Base-by-base conservation (phyloP, 2,888 invertebrate species). In the Micropterix aruncella region DNA sequence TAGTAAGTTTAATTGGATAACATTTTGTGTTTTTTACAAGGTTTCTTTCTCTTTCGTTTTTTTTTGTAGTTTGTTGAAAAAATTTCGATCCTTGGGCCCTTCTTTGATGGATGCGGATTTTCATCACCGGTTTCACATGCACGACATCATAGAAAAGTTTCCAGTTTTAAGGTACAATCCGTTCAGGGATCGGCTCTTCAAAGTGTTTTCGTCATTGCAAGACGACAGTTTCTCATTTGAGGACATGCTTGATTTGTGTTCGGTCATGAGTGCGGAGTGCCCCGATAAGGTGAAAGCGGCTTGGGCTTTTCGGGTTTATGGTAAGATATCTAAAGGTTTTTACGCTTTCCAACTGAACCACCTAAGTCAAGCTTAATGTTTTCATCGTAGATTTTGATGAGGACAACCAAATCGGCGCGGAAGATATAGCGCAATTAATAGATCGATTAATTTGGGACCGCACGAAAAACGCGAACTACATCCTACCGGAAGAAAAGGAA, bases 271-370 rank as follows among this genome's bases (percentile, higher is more conserved):
- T 38, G 72, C 78, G 15, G 75, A 77, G 50, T 84, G 87, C 47
- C 85, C 86, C 0, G 59, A 73, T 1, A 70, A 75, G 47, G 77
- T 85, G 2, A 87, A 87, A 60, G 79, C 85, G 2, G 70, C 71
- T 2, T 88, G 87, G 78, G 86, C 85, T 9, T 88, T 88, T 57
- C 70, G 71, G 58, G 75, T 88, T 51, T 87, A 79, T 57, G 86
- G 86, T 84, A 66, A 56, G 57, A 48, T 18, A n/a, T n/a, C n/a
- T n/a, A n/a, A n/a, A n/a, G n/a, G n/a, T n/a, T n/a, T n/a, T n/a
- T n/a, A n/a, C n/a, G n/a, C n/a, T n/a, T n/a, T n/a, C n/a, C n/a
- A n/a, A n/a, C n/a, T n/a, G n/a, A n/a, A n/a, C n/a, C n/a, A n/a
- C n/a, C n/a, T n/a, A n/a, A n/a, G n/a, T n/a, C n/a, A n/a, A n/a